A percentile compares a stretch with the other conserved stretches of the same genome.
phyloP scores from a whole-genome alignment of 37 sponge, comb jelly and placozoan species.

The Diacarnus erythraeanus region DNA sequence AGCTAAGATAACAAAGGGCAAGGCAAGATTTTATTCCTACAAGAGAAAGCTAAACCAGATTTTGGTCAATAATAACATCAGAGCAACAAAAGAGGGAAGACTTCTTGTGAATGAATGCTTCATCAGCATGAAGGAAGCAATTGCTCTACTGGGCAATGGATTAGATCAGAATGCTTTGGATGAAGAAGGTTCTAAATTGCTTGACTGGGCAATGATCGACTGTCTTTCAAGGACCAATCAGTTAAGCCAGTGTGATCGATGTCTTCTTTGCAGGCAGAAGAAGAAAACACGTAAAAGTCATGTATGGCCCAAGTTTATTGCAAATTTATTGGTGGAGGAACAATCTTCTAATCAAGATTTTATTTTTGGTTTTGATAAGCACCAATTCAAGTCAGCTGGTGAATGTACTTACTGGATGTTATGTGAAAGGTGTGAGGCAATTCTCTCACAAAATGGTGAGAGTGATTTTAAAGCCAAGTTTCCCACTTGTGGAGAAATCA shows the following conservation, averaged over 20 bases:
- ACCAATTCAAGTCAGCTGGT: constrained; percentile 1
- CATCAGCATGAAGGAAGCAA: neutral
- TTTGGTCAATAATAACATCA: neutral
- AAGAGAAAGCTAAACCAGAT: neutral
- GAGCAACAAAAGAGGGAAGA: neutral
- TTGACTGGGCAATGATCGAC: constrained; percentile 24
- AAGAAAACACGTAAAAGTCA: neutral
- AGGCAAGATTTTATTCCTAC: neutral
- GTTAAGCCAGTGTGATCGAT: constrained; percentile 5
- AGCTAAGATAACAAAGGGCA: neutral
- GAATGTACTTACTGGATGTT: neutral
- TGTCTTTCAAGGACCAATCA: neutral
- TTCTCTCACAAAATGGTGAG: neutral
- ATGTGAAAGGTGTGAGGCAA: neutral
- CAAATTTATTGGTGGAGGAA: neutral
- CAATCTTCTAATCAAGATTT: neutral
- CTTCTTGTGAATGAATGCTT: neutral
- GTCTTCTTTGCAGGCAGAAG: constrained; percentile 7
- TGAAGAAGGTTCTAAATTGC: constrained; percentile 19
- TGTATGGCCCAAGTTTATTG: neutral
- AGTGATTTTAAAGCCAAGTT: neutral
- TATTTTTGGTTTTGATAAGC: constrained; percentile 12
- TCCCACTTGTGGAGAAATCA: neutral
- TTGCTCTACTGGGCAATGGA: constrained; percentile 5
- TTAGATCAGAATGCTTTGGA: neutral